These are phyloP conservation scores for Characodon lateralis DNA, from an alignment of 2,797 vertebrate species.

Conservation along the genomic window DNA sequence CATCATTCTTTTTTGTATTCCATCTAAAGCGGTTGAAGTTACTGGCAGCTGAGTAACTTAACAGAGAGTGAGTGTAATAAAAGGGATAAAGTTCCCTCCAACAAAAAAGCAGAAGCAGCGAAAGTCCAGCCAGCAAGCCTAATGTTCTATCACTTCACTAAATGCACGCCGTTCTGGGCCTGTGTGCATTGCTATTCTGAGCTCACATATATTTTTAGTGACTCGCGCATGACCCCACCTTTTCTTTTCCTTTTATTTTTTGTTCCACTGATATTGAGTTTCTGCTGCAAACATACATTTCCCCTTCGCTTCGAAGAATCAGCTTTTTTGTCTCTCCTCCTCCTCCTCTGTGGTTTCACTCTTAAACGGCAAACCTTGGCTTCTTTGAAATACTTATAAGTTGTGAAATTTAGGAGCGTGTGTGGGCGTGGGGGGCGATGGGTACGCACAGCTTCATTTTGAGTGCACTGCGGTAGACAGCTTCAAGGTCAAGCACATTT, in stretches of 20 bases:
- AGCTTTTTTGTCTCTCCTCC: slow-evolving; percentile 2
- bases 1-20: not conserved
- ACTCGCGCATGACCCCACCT: slow-evolving; percentile 35
- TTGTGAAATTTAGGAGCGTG: not conserved
- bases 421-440: fast-evolving
- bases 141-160: not conserved
- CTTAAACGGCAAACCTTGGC: not conserved
- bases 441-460: not conserved
- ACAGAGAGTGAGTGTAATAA: not conserved
- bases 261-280: slow-evolving; percentile 39
- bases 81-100: not conserved
- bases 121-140: not conserved
- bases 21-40: not conserved
- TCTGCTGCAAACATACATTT: slow-evolving; percentile 30
- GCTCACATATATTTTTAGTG: slow-evolving; percentile 35
- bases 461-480: not conserved
- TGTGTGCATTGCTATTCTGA: slow-evolving; percentile 16
- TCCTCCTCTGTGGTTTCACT: slow-evolving; percentile 4
- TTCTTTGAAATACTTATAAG: slow-evolving; percentile 1
- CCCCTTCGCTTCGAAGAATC: slow-evolving; percentile 34
- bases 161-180: not conserved
- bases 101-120: not conserved
- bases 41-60: not conserved
- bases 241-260: slow-evolving; percentile 41
- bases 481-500: not conserved